Evolutionary conservation across 1,140 invertebrate species (phyloP).

Genomic region (Drosophila ohnishii): DNA sequence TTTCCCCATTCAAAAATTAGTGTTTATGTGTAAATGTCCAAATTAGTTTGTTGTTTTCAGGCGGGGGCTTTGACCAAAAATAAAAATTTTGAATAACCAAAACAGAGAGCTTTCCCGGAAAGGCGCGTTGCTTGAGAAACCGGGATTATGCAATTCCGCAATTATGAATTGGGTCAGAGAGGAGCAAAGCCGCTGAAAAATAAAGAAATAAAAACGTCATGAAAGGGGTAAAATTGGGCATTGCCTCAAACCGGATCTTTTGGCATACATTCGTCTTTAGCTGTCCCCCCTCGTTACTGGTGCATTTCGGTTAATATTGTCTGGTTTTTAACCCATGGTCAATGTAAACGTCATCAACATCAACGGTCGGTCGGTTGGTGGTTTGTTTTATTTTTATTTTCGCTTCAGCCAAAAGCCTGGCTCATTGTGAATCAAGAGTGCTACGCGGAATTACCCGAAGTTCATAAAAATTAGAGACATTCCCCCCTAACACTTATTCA

Average conservation of each 20-base stretch:
- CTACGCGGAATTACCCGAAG: constrained; percentile 74
- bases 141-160: constrained; percentile 67
- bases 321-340: constrained; percentile 63
- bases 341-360: constrained; percentile 55
- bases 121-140: constrained; percentile 58
- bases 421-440: constrained; percentile 47
- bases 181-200: constrained; percentile 27
- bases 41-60: constrained; percentile 56
- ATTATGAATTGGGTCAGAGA: constrained; percentile 76
- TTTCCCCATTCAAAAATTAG: constrained; percentile 4
- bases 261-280: constrained; percentile 47
- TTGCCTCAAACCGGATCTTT: constrained; percentile 70
- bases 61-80: constrained; percentile 62
- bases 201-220: constrained; percentile 37
- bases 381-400: constrained; percentile 20
- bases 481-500: constrained; percentile 33
- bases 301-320: constrained; percentile 34
- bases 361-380: constrained; percentile 34
- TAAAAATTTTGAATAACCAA: constrained; percentile 31
- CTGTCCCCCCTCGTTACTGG: constrained; percentile 20
- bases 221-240: constrained; percentile 53
- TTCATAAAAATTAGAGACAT: constrained; percentile 69
- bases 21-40: constrained; percentile 32
- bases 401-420: constrained; percentile 3
- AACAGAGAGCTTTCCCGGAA: constrained; percentile 61